Conservation (phyloP, 2,113 vertebrate genomes). For the Noctilio leporinus region DNA sequence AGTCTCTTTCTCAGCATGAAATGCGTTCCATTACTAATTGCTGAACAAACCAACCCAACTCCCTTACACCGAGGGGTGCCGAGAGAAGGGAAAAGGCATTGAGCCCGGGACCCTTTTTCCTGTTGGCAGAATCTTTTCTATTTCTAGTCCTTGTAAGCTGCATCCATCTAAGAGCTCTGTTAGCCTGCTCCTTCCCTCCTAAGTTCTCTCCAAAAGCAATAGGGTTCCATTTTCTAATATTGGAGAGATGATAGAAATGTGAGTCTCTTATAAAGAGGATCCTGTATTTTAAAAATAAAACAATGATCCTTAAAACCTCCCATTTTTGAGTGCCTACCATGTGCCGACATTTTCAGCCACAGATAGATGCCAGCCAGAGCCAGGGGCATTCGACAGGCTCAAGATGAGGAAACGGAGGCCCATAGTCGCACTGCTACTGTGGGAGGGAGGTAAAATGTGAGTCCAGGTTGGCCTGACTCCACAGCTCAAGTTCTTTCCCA, state of each 20-base stretch:
- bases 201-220: not conserved
- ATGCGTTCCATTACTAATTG: not conserved
- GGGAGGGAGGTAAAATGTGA: not conserved
- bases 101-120: not conserved
- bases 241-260: not conserved
- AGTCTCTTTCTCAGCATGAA: not conserved
- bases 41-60: not conserved
- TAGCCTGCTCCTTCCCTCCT: not conserved
- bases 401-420: not conserved
- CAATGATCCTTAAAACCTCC: not conserved
- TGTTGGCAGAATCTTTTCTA: not conserved
- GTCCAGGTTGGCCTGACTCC: not conserved
- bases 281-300: constrained; percentile 3
- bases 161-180: too few species aligned
- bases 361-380: not conserved
- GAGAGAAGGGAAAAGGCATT: not conserved
- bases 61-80: not conserved
- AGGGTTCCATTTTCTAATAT: not conserved
- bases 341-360: not conserved
- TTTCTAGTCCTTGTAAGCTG: not conserved
- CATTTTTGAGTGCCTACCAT: not conserved
- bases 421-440: not conserved
- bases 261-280: not conserved
- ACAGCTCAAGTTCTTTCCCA: not conserved
- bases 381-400: not conserved